Base-by-base conservation (phyloP, 2,797 vertebrate species). In the Protonibea diacanthus region DNA sequence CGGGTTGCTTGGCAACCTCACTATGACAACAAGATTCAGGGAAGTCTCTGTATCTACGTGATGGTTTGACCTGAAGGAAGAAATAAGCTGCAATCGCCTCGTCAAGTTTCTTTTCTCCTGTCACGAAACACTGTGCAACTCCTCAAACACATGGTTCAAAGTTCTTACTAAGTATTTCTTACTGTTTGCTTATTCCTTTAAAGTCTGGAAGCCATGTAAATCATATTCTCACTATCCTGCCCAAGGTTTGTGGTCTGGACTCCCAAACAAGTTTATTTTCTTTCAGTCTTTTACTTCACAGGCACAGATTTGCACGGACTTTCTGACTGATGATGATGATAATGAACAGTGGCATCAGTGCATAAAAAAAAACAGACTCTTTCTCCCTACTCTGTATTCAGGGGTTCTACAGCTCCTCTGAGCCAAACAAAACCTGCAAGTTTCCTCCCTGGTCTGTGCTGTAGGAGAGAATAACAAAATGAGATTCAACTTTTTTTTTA, bases 291-390 rank as follows among this genome's bases (percentile, higher is more conserved):
- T 59, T 40, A 12, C 21, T 29, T 61, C 1, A 0, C 13, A 25
- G 14, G 20, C 0, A 3, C 44, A 20, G 12, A 23, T 52, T 51
- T 27, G 23, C 52, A 10, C 0, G 0, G 53, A 33, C 40, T 29
- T 25, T 33, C 38, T 55, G 44, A 68, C 15, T 59, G 53, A 74
- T 70, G 23, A 56, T 21, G 72, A 48, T 10, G n/a, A 38, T 66
- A 38, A 79, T 53, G 25, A 76, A 53, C 67, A 53, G 29, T 47
- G 81, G 63, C 72, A 65, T 68, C 69, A 40, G 10, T 44, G 40
- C 42, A 3, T 25, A 12, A 61, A 49, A 40, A 61, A 40, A 57
- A 78, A 29, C 61, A 59, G 20, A 52, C 29, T 63, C 23, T n/a
- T 15, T 15, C 7, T 48, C 3, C 13, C 42, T 56, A 2, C 18